These are phyloP conservation scores for Limnephilus rhombicus DNA, from an alignment of 2,888 invertebrate species.

Conservation along the genomic window DNA sequence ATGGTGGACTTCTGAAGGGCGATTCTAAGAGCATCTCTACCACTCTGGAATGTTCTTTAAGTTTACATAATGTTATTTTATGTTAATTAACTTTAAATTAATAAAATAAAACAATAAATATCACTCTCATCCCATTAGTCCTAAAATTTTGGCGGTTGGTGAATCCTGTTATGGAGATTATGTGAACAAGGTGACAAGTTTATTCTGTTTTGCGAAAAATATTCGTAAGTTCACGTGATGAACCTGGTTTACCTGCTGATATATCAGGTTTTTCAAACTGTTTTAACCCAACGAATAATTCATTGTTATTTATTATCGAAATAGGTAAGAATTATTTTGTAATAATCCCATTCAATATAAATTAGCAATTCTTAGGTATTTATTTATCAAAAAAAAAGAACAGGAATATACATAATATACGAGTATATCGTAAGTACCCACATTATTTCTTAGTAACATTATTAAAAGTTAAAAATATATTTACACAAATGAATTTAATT, in stretches of 20 bases:
- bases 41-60: too few species aligned
- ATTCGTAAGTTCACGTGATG: neutral
- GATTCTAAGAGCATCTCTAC: too few species aligned
- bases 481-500: too few species aligned
- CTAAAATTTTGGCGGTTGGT: neutral
- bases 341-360: neutral
- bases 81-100: too few species aligned
- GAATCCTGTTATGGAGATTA: neutral
- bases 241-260: neutral
- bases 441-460: too few species aligned
- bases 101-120: neutral
- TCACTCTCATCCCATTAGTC: neutral
- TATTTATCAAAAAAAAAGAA: too few species aligned
- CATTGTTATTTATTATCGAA: neutral
- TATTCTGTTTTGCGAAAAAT: neutral
- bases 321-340: neutral
- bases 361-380: neutral
- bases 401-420: too few species aligned
- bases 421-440: too few species aligned
- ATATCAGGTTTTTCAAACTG: neutral
- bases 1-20: too few species aligned
- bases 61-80: too few species aligned
- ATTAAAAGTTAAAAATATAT: too few species aligned
- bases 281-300: neutral
- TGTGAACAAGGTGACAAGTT: neutral